A percentile compares a stretch with the other conserved stretches of the same genome.
Evolutionary conservation across 2,888 invertebrate genomes (phyloP).

Genomic region (Chironomus riparius): DNA sequence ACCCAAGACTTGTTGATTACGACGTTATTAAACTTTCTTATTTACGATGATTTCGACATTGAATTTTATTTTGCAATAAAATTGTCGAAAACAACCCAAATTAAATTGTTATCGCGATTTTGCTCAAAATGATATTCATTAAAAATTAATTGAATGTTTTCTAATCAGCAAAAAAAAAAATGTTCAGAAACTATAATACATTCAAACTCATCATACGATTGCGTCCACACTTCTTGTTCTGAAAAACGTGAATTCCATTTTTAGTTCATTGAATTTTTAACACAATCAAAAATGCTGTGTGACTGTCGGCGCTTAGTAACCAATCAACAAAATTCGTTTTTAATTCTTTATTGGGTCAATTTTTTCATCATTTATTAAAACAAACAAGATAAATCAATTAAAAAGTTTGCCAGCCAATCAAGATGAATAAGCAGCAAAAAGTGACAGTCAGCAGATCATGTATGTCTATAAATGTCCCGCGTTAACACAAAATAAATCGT

Average conservation of each 20-base stretch:
- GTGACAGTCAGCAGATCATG: not conserved
- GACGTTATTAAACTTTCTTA: too few relatives aligned
- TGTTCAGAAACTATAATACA: too few relatives aligned
- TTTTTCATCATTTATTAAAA: not conserved
- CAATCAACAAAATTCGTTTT: not conserved
- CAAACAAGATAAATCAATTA: too few relatives aligned
- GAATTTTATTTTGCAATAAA: too few relatives aligned
- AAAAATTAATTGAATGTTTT: too few relatives aligned
- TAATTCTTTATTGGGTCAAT: not conserved
- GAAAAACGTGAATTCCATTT: not conserved
- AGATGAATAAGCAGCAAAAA: not conserved
- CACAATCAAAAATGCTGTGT: not conserved
- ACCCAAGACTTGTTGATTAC: too few relatives aligned
- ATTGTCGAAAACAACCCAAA: too few relatives aligned
- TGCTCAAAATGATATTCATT: too few relatives aligned
- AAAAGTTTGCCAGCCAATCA: not conserved
- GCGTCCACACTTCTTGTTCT: not conserved
- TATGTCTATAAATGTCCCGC: not conserved
- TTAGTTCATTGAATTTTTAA: not conserved
- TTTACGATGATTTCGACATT: too few relatives aligned
- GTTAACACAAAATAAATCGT: not conserved
- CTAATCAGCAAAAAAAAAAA: too few relatives aligned
- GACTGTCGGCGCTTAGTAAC: not conserved
- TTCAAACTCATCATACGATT: not conserved
- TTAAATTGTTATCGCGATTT: too few relatives aligned